Base-by-base conservation (phyloP, 2,113 vertebrate species). In the Caretta caretta region DNA sequence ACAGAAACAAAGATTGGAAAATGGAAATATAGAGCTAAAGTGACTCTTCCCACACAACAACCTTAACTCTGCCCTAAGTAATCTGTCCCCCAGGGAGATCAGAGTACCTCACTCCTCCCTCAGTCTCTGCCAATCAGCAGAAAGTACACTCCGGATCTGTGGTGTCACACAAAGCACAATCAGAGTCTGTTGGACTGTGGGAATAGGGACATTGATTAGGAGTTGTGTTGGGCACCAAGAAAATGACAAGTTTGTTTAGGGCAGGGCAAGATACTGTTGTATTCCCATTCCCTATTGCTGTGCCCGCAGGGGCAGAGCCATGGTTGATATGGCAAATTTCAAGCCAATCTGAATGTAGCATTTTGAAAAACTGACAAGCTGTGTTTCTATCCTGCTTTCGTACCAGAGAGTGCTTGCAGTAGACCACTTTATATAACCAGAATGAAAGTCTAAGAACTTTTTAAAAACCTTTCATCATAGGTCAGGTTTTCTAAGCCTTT, bases 51-150 rank as follows among this genome's bases (percentile, higher is more conserved):
- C 35, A 51, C n/a, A 65, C 91, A 62, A 83, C 11, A 86, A 27
- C 69, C 48, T 59, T 7, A 75, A 8, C 59, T 83, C 54, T 96
- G 62, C 62, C 11, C 0, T 12, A 78, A 83, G 35, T 80, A 35
- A 6, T 65, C 7, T 65, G 31, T 35, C 14, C 62, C 31, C 7
- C 31, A 65, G 62, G 31, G 62, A 65, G 31, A 62, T 35, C 13
- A 57, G 22, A 57, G 24, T 57, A 57, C 56, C 69, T 83, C 80
- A 93, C n/a, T 56, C 20, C 46, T 95, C 93, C 89, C 92, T 84
- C 86, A 92, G 81, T 84, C 91, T 56, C 80, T 91, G 85, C 87
- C 91, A 94, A 94, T 83, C 72, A 62, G 29, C 62, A 65, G 31
- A 65, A 65, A 65, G 31, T 65, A 35, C 31, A 62, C 35, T 20